phyloP scores from a whole-genome alignment of 2,888 invertebrate genomes.

The Villa cingulata region DNA sequence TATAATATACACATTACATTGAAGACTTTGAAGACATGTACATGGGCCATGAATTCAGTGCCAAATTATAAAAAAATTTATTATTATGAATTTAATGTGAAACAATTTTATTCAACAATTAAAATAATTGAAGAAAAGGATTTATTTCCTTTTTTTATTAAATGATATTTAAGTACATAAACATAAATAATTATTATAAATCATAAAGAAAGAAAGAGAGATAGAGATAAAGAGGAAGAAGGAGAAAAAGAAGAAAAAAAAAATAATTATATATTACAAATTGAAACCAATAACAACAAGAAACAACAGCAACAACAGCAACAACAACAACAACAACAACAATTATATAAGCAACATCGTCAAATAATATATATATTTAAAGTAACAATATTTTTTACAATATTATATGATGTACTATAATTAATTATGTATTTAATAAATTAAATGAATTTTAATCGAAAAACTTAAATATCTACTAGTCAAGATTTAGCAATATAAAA shows the following conservation, averaged over 20 bases:
- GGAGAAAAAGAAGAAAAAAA: not conserved
- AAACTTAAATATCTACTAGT: no score
- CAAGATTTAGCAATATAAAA: no score
- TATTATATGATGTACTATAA: no score
- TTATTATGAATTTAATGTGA: not conserved
- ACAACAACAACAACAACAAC: not conserved
- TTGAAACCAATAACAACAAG: no score
- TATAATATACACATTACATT: no score
- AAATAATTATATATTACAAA: no score
- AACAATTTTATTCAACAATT: not conserved
- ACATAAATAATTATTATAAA: conserved; percentile 2
- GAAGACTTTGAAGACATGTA: no score
- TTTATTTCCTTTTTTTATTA: not conserved
- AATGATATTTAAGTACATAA: no score
- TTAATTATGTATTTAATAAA: no score
- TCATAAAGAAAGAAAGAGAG: not conserved
- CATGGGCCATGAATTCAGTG: conserved; percentile 5
- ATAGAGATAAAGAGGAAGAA: not conserved
- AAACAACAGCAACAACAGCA: not conserved
- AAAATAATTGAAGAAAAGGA: not conserved
- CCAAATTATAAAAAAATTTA: conserved; percentile 1
- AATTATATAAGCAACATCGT: not conserved
- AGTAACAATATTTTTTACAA: no score
- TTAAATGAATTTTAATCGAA: no score
- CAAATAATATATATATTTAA: no score